Evolutionary conservation across 1,140 invertebrate species (phyloP), one percentile per base, ranked within the genome.

Genomic region (Lepidostoma basale): DNA sequence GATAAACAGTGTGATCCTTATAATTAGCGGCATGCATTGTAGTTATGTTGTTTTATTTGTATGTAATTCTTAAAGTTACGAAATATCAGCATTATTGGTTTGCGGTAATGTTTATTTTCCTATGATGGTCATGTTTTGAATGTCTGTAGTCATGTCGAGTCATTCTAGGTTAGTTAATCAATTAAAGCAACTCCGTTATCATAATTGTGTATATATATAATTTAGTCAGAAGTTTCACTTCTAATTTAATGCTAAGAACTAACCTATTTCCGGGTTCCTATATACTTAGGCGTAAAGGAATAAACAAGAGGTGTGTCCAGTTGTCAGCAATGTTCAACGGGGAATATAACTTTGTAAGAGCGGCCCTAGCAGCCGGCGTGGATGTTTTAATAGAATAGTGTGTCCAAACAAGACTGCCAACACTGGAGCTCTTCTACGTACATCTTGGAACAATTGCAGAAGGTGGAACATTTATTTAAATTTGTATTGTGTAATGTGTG

Each of bases 1-100:
- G 40, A 39, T 22, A 52, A 64, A 64, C 62, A 64, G 40, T 26
- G 62, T 64, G 62, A 52, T 64, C 62, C 62, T 64, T 64, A 64
- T 22, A 25, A 12, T 52, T 52, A 64, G 62, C 62, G 62, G 62
- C 62, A 64, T 64, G 52, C 30, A 64, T 45, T 64, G 62, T 64
- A 64, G 62, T 64, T 64, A 64, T 64, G 22, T 64, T 8, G 30
- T 40, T 22, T 60, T 47, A 30, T 22, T 60, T 47, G 22, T 60
- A 60, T 42, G 40, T 44, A 59, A 42, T 25, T 12, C n/a, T n/a
- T 60, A 42, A 23, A 44, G 36, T 60, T 23, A 42, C 23, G 16
- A 60, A n/a, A 42, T 42, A n/a, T 60, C 44, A 23, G 40, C 58
- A 60, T 42, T 60, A 60, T 42, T 60, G 40, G 36, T 42, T 60